phyloP scores from a whole-genome alignment of 1,140 invertebrate genomes.

The Caligus rogercresseyi region DNA sequence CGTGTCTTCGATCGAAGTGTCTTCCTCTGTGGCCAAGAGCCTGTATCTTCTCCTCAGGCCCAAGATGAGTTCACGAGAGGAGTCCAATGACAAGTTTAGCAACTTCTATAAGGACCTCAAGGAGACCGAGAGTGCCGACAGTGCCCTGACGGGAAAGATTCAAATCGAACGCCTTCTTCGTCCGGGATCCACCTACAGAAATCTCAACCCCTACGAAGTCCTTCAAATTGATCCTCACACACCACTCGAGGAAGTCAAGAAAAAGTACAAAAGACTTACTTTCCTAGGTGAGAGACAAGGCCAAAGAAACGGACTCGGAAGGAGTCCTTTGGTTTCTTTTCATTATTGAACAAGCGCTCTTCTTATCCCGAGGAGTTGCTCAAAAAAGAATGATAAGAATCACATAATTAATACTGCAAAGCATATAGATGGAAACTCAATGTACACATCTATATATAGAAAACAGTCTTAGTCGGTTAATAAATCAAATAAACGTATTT shows the following conservation, averaged over 20 bases:
- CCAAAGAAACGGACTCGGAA: slow-evolving; percentile 17
- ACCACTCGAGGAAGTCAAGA: slow-evolving; percentile 76
- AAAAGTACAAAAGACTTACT: slow-evolving; percentile 71
- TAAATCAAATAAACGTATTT: too few relatives aligned
- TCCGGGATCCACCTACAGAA: slow-evolving; percentile 87
- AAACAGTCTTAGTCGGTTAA: too few relatives aligned
- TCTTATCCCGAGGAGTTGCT: background rate
- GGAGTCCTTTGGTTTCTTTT: slow-evolving; percentile 8
- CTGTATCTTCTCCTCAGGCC: too few relatives aligned
- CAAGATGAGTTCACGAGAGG: background rate
- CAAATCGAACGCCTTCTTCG: slow-evolving; percentile 80
- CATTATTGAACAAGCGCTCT: background rate
- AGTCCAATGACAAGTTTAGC: background rate
- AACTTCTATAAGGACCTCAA: slow-evolving; percentile 52
- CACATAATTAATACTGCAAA: too few relatives aligned
- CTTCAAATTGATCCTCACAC: slow-evolving; percentile 80
- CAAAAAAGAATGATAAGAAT: background rate
- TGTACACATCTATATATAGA: too few relatives aligned
- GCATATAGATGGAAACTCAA: too few relatives aligned
- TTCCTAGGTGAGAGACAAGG: slow-evolving; percentile 15
- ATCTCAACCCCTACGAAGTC: slow-evolving; percentile 89
- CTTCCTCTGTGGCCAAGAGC: too few relatives aligned
- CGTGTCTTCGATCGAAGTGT: too few relatives aligned
- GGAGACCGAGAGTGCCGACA: slow-evolving; percentile 79
- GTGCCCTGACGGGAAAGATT: slow-evolving; percentile 74